Evolutionary conservation across 2,113 vertebrate species (phyloP).

Genomic region (Canis aureus): DNA sequence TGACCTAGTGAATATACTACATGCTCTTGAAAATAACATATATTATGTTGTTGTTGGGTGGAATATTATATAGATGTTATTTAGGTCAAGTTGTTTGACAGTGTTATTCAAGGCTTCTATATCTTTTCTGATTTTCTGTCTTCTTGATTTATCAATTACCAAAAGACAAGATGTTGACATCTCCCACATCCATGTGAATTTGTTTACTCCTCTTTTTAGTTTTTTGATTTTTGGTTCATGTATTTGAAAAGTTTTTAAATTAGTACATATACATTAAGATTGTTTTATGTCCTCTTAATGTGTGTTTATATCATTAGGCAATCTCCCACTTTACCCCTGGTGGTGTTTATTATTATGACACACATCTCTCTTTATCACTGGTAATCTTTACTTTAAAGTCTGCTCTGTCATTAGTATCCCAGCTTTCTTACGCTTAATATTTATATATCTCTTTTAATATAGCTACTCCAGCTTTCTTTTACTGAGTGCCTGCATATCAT

Average conservation of each 20-base stretch:
- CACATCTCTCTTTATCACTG: not conserved
- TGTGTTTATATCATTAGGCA: not conserved
- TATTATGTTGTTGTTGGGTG: not conserved
- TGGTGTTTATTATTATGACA: not conserved
- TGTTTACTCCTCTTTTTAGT: not conserved
- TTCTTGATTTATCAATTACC: not conserved
- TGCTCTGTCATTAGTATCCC: not conserved
- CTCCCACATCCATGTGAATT: not conserved
- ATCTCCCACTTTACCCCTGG: not conserved
- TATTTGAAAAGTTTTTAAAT: conserved; percentile 32
- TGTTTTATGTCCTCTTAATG: not conserved
- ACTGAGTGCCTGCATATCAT: not conserved
- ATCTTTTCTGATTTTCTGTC: not conserved
- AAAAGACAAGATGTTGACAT: not conserved
- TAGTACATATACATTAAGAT: not conserved
- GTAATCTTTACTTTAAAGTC: not conserved
- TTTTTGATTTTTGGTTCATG: conserved; percentile 30
- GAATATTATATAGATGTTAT: not conserved
- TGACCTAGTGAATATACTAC: not conserved
- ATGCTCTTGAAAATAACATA: not conserved
- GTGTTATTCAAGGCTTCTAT: not conserved
- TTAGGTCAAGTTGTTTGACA: not conserved
- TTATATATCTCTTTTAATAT: not conserved
- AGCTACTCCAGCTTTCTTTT: not conserved
- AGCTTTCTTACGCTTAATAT: not conserved